Evolutionary conservation across 2,797 vertebrate species (phyloP).

Genomic region (Podarcis lilfordi): DNA sequence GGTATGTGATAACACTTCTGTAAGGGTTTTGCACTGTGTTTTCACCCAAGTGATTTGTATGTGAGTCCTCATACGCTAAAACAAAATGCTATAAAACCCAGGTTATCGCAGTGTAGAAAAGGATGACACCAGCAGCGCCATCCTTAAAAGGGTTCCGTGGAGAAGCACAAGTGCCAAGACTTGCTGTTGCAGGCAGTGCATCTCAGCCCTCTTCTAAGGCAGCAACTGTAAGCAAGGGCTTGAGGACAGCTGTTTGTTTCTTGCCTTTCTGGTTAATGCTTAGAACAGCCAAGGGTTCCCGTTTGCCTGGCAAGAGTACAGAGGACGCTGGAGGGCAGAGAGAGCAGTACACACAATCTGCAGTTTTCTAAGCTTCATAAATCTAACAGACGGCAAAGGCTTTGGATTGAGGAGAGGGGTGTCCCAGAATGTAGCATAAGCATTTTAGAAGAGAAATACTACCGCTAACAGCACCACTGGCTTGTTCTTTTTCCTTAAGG

Average conservation of each 20-base stretch:
- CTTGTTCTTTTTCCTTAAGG: constrained; percentile 76
- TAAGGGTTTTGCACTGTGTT: background rate
- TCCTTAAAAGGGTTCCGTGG: background rate
- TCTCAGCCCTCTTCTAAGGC: background rate
- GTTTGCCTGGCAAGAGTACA: background rate
- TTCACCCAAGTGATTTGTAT: background rate
- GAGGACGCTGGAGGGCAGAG: background rate
- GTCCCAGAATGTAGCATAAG: background rate
- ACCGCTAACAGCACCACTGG: no score
- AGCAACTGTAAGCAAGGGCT: background rate
- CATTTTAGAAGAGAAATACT: background rate
- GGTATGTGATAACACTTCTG: no score
- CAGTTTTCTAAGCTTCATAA: no score
- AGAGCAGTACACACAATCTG: no score
- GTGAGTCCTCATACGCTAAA: background rate
- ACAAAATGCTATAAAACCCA: no score
- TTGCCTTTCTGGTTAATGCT: background rate
- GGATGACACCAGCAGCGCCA: background rate
- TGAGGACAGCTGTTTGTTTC: background rate
- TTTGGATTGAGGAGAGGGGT: no score
- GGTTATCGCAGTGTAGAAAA: background rate
- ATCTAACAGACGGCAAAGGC: no score
- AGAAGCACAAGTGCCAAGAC: background rate
- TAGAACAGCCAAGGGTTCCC: background rate
- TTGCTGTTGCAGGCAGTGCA: background rate